phyloP scores from a whole-genome alignment of 1,140 invertebrate genomes.

The Scaptomyza pallida region DNA sequence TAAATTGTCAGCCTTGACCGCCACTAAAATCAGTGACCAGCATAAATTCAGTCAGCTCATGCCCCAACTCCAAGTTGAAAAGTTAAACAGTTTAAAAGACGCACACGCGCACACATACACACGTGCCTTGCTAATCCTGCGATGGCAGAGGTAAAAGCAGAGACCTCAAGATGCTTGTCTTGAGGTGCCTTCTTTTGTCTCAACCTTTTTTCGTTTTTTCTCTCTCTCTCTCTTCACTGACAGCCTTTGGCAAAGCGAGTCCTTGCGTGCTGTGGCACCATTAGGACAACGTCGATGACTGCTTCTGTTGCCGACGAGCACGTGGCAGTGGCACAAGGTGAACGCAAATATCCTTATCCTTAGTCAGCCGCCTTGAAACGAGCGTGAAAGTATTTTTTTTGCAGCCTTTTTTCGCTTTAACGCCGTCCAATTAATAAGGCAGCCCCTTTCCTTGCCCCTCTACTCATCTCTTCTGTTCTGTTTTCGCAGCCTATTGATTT shows the following conservation, averaged over 20 bases:
- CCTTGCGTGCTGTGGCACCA: constrained; percentile 63
- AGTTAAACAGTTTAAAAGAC: constrained; percentile 45
- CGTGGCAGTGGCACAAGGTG: constrained; percentile 55
- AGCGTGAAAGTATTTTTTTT: constrained; percentile 73
- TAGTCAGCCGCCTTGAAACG: constrained; percentile 55
- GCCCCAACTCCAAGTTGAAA: constrained; percentile 45
- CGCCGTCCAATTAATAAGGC: constrained; percentile 73
- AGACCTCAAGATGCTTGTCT: constrained; percentile 76
- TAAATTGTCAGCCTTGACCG: constrained; percentile 77
- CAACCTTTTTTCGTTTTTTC: no score
- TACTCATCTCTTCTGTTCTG: neutral
- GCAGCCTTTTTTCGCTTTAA: constrained; percentile 67
- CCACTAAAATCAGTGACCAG: constrained; percentile 63
- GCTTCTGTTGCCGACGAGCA: constrained; percentile 27
- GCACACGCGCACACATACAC: constrained; percentile 12
- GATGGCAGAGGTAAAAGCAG: constrained; percentile 28
- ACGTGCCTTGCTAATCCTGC: constrained; percentile 51
- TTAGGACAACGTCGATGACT: constrained; percentile 48
- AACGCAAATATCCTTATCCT: constrained; percentile 52
- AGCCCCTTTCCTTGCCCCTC: neutral
- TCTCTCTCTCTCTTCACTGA: constrained; percentile 9
- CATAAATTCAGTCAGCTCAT: constrained; percentile 57
- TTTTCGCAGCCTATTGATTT: constrained; percentile 66
- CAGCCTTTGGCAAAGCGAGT: constrained; percentile 10
- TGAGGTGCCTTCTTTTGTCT: constrained; percentile 14